phyloP scores from a whole-genome alignment of 2,888 invertebrate species.

The Agrotis clavis region DNA sequence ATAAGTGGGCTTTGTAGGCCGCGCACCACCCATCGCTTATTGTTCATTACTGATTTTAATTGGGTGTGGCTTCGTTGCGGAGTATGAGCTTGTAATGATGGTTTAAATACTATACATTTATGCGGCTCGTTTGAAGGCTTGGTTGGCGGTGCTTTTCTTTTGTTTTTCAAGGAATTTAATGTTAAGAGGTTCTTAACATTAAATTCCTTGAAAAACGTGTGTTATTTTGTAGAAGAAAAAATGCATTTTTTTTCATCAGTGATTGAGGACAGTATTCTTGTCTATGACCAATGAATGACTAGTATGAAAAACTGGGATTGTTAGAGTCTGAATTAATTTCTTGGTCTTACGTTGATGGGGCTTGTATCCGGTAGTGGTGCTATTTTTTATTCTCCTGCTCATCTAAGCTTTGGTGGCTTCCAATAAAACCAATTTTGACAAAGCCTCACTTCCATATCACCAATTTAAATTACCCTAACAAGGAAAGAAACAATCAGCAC shows the following conservation, averaged over 20 bases:
- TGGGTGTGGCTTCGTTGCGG: slow-evolving; percentile 64
- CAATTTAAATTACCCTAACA: neutral
- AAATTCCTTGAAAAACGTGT: too few relatives aligned
- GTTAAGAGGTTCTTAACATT: neutral
- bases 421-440: neutral
- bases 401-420: neutral
- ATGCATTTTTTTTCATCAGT: too few relatives aligned
- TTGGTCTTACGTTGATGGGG: too few relatives aligned
- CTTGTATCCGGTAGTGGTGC: too few relatives aligned
- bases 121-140: slow-evolving; percentile 26
- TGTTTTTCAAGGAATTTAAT: slow-evolving; percentile 2
- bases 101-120: slow-evolving; percentile 47
- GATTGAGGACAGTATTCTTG: too few relatives aligned
- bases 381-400: neutral
- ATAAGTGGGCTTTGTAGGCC: slow-evolving; percentile 73
- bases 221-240: too few relatives aligned
- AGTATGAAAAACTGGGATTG: too few relatives aligned
- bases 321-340: too few relatives aligned
- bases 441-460: neutral
- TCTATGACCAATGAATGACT: too few relatives aligned
- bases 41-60: slow-evolving; percentile 76
- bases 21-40: slow-evolving; percentile 70
- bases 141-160: slow-evolving; percentile 2
- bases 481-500: neutral
- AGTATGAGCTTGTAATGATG: slow-evolving; percentile 51